Evolutionary conservation across 2,113 vertebrate genomes (phyloP), one percentile per base, ranked within the genome.

Genomic region (Rhagologus leucostigma): DNA sequence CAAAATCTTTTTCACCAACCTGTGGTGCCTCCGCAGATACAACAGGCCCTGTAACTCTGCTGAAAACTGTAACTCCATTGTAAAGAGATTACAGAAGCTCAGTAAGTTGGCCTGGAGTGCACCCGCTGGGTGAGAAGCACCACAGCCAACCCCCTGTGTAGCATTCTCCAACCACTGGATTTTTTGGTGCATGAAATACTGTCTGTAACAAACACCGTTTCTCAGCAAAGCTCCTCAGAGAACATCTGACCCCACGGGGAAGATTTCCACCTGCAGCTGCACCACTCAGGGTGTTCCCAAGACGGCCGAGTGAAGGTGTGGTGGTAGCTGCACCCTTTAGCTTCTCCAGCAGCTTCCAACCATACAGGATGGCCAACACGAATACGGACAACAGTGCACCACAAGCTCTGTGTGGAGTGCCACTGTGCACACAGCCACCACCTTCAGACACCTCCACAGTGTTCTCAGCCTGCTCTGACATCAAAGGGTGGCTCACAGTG

Each of bases 221-320:
- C 70, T 67, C 30, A 56, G 39, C 2, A 11, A 55, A 84, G 29
- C n/a, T 89, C 42, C 42, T 26, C 22, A n/a, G 65, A 39, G 65
- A 91, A 55, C 35, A 73, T 32, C 52, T 83, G 62, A 56, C n/a
- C 53, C 69, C 3, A 0, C 59, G 35, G 37, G 52, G 26, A 75
- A 74, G 49, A 22, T 41, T 84, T 87, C 68, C 18, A 41, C 59
- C 41, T 5, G 9, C 80, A 95, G 49, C 63, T 84, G 81, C 55
- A 65, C 24, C 49, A 37, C 55, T 82, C 74, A 32, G 55, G n/a
- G 42, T 70, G n/a, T 29, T 80, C 59, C 46, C 50, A 75, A 64
- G 16, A 47, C 0, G 0, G 33, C 39, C 0, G 1, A 78, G 60
- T 14, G 52, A 82, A 78, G 39, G 32, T 4, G 9, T 47, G 62